Conservation (phyloP, 1,140 invertebrate species). For the Aphidius gifuensis region DNA sequence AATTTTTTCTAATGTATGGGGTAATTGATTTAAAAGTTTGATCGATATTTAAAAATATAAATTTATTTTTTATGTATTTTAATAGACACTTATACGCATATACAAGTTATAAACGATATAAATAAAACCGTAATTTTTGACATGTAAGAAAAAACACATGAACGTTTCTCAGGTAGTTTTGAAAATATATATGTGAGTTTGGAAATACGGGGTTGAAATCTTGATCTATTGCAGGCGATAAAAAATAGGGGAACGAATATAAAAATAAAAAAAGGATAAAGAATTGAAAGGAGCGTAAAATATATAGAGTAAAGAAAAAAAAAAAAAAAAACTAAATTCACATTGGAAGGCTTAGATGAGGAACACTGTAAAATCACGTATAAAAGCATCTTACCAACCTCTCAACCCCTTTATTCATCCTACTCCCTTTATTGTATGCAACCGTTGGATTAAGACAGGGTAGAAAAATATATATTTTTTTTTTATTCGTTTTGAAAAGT, state of each 20-base stretch:
- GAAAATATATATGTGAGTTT: neutral
- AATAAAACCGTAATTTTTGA: no score
- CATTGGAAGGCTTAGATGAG: slow-evolving; percentile 7
- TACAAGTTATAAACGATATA: no score
- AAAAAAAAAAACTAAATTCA: slow-evolving; percentile 18
- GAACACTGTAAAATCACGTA: slow-evolving; percentile 27
- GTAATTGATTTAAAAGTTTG: no score
- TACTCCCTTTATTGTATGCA: slow-evolving; percentile 12
- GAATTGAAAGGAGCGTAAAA: slow-evolving; percentile 15
- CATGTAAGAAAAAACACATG: no score
- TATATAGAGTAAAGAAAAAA: slow-evolving; percentile 15
- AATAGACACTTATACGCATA: no score
- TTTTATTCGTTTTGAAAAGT: slow-evolving; percentile 27
- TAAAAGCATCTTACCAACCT: neutral
- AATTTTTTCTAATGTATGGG: no score
- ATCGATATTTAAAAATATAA: no score
- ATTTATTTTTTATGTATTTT: no score
- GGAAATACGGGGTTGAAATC: slow-evolving; percentile 20
- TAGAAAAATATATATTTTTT: neutral
- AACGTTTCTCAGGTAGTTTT: no score
- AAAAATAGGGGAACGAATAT: slow-evolving; percentile 1
- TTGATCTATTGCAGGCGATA: slow-evolving; percentile 23
- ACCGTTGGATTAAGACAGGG: slow-evolving; percentile 32
- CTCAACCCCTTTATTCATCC: neutral
- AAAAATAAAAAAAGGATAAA: slow-evolving; percentile 8